phyloP scores from a whole-genome alignment of 1,140 invertebrate genomes.

The Heliconius nattereri region DNA sequence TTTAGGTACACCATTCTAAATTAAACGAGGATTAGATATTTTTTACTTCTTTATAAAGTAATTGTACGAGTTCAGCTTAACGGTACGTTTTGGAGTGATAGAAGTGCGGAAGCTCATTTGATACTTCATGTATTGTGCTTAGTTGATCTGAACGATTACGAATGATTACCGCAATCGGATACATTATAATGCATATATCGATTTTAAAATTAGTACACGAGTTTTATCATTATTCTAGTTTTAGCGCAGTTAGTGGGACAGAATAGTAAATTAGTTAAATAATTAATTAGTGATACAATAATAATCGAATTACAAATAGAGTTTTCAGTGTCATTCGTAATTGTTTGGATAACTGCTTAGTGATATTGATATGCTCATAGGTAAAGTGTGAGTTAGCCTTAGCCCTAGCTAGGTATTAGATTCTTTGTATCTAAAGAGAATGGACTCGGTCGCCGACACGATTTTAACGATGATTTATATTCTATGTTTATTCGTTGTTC shows the following conservation, averaged over 20 bases:
- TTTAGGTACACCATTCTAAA: constrained; percentile 65
- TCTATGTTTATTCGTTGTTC: constrained; percentile 43
- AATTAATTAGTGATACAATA: not conserved
- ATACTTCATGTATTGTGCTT: constrained; percentile 68
- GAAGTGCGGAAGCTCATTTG: constrained; percentile 57
- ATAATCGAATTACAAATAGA: constrained; percentile 6
- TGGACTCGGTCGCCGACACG: constrained; percentile 41
- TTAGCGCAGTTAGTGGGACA: not conserved
- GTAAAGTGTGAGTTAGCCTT: constrained; percentile 71
- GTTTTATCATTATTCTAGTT: constrained; percentile 9
- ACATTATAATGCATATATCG: constrained; percentile 7
- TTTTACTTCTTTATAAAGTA: constrained; percentile 65
- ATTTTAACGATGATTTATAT: constrained; percentile 36
- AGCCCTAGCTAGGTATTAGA: constrained; percentile 75
- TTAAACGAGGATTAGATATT: constrained; percentile 66
- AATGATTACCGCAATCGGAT: constrained; percentile 6
- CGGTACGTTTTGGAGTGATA: constrained; percentile 53
- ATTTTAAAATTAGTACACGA: constrained; percentile 9
- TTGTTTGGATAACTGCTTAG: constrained; percentile 55
- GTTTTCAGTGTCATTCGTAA: constrained; percentile 6
- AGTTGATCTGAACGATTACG: constrained; percentile 44
- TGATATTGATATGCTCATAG: constrained; percentile 78
- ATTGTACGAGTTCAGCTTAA: constrained; percentile 58
- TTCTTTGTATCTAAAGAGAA: constrained; percentile 59
- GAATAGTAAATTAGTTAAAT: constrained; percentile 2